Base-by-base conservation (phyloP, 2,888 invertebrate species). In the Eucera pruinosa region DNA sequence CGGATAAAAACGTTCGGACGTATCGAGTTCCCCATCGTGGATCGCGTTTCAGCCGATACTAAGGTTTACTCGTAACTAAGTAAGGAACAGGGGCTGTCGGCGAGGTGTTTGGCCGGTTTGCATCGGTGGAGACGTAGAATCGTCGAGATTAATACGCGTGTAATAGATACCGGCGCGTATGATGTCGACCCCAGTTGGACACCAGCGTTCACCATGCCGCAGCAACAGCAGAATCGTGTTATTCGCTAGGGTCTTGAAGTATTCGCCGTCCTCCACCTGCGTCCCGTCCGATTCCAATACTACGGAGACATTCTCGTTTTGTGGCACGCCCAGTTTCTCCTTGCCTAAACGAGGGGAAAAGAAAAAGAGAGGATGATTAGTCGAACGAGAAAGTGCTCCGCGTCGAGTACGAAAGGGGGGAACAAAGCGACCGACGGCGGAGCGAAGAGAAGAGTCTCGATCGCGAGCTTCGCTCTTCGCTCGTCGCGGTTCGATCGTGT, bases 281-380 rank as follows among this genome's bases (percentile, higher is more conserved):
- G 98, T 98, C 89, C 98, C 98, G 95, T 98, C 98, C 90, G 96
- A 96, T 94, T 98, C 98, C 87, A 98, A 94, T 92, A 98, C 98
- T 93, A 98, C 95, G 90, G 97, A 95, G 91, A 97, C 97, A 90
- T 96, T 96, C 94, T 97, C 97, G 93, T 95, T 95, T 92, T 96
- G 95, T 90, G 96, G 96, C 93, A 98, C 96, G 89, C 96, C 96
- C 91, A 98, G 94, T 94, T 98, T 98, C 94, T 97, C 97, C 92
- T 97, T 97, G 86, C 97, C 97, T 96, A 90, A 33, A 72, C 70
- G 7, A 27, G 7, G n/a, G 6, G 90, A 39, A 64, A 65, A n/a
- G n/a, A 48, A 6, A 25, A 39, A n/a, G 11, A 9, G 18, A 43
- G 25, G 23, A 18, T 58, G 41, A 33, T 43, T 27, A 47, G 45